These are phyloP conservation scores for Maniola jurtina DNA, from an alignment of 1,140 invertebrate genomes.

Conservation along the genomic window DNA sequence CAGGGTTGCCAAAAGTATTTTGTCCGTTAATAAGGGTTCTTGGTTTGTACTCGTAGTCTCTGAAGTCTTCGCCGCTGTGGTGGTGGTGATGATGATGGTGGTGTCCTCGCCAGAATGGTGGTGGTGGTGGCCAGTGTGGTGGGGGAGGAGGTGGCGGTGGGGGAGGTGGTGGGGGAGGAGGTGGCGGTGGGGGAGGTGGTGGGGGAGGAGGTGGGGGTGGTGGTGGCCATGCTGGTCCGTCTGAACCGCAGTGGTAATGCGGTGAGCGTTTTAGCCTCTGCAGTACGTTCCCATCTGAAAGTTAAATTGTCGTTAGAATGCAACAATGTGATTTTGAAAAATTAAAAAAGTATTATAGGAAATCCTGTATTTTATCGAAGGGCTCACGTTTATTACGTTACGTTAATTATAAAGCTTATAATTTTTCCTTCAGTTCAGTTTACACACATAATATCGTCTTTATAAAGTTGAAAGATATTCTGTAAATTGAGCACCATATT, in stretches of 20 bases:
- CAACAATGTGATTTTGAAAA: no score
- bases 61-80: slow-evolving; percentile 4
- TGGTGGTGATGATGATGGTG: slow-evolving; percentile 11
- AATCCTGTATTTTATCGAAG: not conserved
- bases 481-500: no score
- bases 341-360: no score
- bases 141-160: slow-evolving; percentile 38
- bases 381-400: no score
- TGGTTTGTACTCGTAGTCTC: not conserved
- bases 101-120: not conserved
- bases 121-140: slow-evolving; percentile 27
- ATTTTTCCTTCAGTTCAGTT: no score
- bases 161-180: slow-evolving; percentile 33
- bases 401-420: no score
- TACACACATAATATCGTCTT: no score
- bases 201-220: slow-evolving; percentile 31
- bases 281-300: slow-evolving; percentile 37
- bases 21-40: not conserved
- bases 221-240: slow-evolving; percentile 10
- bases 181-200: slow-evolving; percentile 35
- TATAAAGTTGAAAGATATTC: no score
- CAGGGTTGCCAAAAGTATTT: slow-evolving; percentile 1
- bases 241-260: slow-evolving; percentile 20
- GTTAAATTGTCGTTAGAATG: slow-evolving; percentile 8
- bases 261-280: slow-evolving; percentile 47